A percentile compares a stretch with the other conserved stretches of the same genome.
Evolutionary conservation across 2,888 invertebrate species (phyloP).

Genomic region (Spicauda simplicius): DNA sequence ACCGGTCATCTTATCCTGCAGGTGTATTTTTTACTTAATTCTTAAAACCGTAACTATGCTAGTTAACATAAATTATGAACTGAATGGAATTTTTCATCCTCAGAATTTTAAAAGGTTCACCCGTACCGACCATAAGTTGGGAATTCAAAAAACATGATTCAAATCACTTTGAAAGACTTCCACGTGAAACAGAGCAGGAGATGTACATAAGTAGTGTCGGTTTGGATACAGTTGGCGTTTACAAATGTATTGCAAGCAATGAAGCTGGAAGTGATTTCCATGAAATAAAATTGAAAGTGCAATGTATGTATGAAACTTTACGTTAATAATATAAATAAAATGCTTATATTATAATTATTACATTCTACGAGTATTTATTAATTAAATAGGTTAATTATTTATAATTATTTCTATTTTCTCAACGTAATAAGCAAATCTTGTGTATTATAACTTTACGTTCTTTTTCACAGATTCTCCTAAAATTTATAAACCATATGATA

Average conservation of each 20-base stretch:
- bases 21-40: neutral
- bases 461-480: neutral
- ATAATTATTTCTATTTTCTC: too few relatives aligned
- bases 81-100: neutral
- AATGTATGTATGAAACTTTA: too few relatives aligned
- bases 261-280: neutral
- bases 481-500: neutral
- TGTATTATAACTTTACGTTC: too few relatives aligned
- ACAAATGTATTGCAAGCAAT: constrained; percentile 5
- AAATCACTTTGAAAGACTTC: neutral
- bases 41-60: neutral
- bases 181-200: neutral
- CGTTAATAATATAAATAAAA: too few relatives aligned
- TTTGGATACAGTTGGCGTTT: constrained; percentile 42
- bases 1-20: neutral
- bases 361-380: too few relatives aligned
- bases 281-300: constrained; percentile 13
- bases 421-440: too few relatives aligned
- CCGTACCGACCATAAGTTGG: neutral
- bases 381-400: too few relatives aligned
- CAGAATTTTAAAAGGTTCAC: neutral
- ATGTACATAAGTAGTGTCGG: constrained; percentile 27
- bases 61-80: neutral
- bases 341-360: too few relatives aligned
- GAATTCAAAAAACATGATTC: neutral